These are phyloP conservation scores for Isoperla grammatica DNA, from an alignment of 2,888 invertebrate species.

Conservation along the genomic window DNA sequence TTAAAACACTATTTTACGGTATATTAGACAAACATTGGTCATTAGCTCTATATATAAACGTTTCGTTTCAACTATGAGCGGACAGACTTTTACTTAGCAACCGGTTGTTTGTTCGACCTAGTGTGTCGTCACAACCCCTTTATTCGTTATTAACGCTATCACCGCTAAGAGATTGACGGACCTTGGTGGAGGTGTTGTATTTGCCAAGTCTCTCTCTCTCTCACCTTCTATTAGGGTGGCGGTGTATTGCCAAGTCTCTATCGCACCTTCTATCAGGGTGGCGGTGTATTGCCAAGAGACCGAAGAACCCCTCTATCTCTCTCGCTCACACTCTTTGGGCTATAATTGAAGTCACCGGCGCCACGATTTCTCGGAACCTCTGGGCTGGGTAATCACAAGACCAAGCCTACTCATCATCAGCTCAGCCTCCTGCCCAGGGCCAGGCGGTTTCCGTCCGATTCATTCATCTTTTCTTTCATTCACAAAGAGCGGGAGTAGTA, in stretches of 20 bases:
- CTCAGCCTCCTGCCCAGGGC: not conserved
- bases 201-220: not conserved
- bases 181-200: not conserved
- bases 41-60: no score
- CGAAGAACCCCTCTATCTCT: not conserved
- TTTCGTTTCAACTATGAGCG: no score
- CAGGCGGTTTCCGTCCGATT: not conserved
- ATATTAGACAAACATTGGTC: no score
- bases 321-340: not conserved
- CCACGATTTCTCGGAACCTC: slow-evolving; percentile 5
- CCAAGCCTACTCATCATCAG: slow-evolving; percentile 4
- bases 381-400: not conserved
- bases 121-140: no score
- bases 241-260: not conserved
- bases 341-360: slow-evolving; percentile 7
- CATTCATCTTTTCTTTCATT: slow-evolving; percentile 15
- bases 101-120: no score
- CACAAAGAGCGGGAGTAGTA: slow-evolving; percentile 7
- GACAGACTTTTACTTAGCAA: no score
- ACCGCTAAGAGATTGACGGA: not conserved
- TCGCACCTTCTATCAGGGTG: not conserved
- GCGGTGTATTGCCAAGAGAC: not conserved
- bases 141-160: no score
- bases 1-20: no score
- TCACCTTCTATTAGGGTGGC: not conserved